phyloP scores from a whole-genome alignment of 2,888 invertebrate species.

The Melieria omissa region DNA sequence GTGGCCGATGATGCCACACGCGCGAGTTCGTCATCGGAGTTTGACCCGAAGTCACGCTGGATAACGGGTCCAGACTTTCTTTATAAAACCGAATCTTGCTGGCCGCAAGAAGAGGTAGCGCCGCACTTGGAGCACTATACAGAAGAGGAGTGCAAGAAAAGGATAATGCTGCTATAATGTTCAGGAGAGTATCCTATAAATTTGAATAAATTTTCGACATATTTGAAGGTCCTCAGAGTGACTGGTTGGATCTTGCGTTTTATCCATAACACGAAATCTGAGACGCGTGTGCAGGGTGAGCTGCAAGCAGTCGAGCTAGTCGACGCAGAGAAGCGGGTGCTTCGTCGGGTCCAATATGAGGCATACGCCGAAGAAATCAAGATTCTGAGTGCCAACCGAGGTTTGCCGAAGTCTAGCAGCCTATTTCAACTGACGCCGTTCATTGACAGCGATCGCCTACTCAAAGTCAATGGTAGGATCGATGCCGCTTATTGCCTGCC shows the following conservation, averaged over 20 bases:
- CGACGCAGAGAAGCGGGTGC: not conserved
- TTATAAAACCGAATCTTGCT: not conserved
- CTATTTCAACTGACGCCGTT: constrained; percentile 4
- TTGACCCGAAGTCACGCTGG: constrained; percentile 5
- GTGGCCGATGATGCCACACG: constrained; percentile 6
- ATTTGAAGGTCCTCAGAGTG: not conserved
- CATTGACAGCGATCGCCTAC: constrained; percentile 6
- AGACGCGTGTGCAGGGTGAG: not conserved
- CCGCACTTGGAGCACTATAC: not conserved
- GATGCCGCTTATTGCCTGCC: constrained; percentile 28
- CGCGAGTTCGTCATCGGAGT: not conserved
- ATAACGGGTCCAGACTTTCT: constrained; percentile 32
- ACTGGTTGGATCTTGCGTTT: not conserved
- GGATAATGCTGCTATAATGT: not conserved
- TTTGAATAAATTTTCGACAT: constrained; percentile 7
- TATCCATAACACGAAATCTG: not conserved
- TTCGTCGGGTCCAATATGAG: not conserved
- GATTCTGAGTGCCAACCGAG: no score
- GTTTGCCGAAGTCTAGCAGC: not conserved
- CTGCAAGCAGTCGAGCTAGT: not conserved
- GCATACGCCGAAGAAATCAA: no score
- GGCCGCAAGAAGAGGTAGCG: not conserved
- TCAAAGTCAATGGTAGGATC: constrained; percentile 27
- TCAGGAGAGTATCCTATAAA: constrained; percentile 11
- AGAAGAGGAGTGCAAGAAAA: not conserved